Conservation (phyloP, 2,888 invertebrate species). For the Dasypolia templi region DNA sequence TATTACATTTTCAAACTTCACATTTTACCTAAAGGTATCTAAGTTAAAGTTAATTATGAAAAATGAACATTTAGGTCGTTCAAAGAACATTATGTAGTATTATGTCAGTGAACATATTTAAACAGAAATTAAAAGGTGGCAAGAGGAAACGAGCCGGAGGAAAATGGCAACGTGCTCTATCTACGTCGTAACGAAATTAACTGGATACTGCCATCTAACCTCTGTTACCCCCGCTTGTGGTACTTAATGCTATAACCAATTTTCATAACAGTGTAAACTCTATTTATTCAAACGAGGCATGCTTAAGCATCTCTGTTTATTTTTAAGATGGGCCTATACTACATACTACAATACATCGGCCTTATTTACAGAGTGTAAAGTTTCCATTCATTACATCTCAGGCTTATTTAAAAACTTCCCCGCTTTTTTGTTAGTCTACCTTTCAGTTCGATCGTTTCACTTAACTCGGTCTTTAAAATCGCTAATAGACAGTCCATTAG, state of each 20-base stretch:
- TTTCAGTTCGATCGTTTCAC: slow-evolving; percentile 18
- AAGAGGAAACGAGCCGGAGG: slow-evolving; percentile 76
- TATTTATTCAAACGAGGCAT: slow-evolving; percentile 64
- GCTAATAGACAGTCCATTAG: slow-evolving; percentile 49
- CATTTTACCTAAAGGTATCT: slow-evolving; percentile 30
- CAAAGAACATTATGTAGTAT: slow-evolving; percentile 69
- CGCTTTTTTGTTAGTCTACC: slow-evolving; percentile 16
- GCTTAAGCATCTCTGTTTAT: slow-evolving; percentile 37
- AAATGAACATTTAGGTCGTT: slow-evolving; percentile 43
- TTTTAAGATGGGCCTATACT: slow-evolving; percentile 41
- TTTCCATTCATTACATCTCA: neutral
- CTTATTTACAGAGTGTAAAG: slow-evolving; percentile 12
- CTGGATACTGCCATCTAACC: slow-evolving; percentile 77
- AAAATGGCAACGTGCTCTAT: slow-evolving; percentile 85
- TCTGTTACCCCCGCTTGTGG: slow-evolving; percentile 68
- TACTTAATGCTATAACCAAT: slow-evolving; percentile 75
- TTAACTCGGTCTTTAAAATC: slow-evolving; percentile 27
- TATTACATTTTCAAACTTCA: slow-evolving; percentile 16
- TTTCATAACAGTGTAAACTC: slow-evolving; percentile 68
- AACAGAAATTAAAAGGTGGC: slow-evolving; percentile 83
- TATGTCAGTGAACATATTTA: slow-evolving; percentile 77
- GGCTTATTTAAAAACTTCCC: neutral
- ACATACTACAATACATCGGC: no score
- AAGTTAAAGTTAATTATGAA: slow-evolving; percentile 51
- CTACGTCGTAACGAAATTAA: slow-evolving; percentile 86